Percentiles rank a stretch among this genome's conserved stretches.
These are phyloP conservation scores for Hyposoter dolosus DNA, from an alignment of 2,888 invertebrate species.

Conservation along the genomic window DNA sequence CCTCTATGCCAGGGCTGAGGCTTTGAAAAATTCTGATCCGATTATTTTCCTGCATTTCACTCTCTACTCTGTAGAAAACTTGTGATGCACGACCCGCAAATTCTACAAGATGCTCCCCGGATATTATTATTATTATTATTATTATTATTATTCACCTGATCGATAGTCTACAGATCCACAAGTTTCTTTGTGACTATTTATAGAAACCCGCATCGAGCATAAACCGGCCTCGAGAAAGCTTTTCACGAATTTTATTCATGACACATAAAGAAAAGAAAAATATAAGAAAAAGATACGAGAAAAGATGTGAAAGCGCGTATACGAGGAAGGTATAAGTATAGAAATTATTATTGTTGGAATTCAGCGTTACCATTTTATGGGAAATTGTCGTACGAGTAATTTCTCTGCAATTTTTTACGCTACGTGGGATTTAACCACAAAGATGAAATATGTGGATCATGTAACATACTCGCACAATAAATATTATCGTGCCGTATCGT, in stretches of 20 bases:
- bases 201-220: constrained; percentile 21
- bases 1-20: no score
- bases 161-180: constrained; percentile 59
- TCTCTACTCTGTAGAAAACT: no score
- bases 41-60: no score
- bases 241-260: constrained; percentile 42
- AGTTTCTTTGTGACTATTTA: constrained; percentile 27
- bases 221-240: constrained; percentile 37
- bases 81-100: neutral
- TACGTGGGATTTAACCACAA: constrained; percentile 20
- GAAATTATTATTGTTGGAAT: constrained; percentile 1
- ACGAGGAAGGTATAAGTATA: constrained; percentile 7
- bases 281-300: constrained; percentile 31
- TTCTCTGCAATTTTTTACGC: constrained; percentile 41
- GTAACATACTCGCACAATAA: neutral
- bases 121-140: constrained; percentile 30
- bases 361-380: constrained; percentile 7
- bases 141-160: constrained; percentile 65
- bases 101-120: constrained; percentile 50
- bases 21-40: no score
- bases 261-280: constrained; percentile 38
- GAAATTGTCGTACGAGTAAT: constrained; percentile 28
- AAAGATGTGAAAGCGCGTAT: constrained; percentile 21
- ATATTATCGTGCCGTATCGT: neutral
- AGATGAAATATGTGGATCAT: constrained; percentile 30